Percentiles rank a stretch among this genome's conserved stretches.
Conservation (phyloP, 2,113 vertebrate species). For the Albula glossodonta region DNA sequence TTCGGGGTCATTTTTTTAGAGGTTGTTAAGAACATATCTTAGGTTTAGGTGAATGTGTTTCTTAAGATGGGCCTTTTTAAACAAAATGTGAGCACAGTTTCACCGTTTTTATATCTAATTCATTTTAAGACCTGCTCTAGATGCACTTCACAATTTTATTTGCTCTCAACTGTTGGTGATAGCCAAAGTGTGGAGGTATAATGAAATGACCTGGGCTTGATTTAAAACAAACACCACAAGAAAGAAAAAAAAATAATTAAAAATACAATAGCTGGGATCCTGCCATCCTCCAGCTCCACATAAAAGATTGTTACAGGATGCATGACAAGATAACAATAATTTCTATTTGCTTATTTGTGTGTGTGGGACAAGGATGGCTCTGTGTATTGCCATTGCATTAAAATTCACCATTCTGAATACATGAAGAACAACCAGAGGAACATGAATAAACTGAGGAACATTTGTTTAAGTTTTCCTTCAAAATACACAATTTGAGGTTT, state of each 20-base stretch:
- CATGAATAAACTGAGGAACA: background rate
- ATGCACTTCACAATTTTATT: too few species aligned
- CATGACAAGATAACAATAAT: background rate
- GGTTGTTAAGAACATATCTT: too few species aligned
- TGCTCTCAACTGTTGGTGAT: too few species aligned
- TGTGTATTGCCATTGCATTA: background rate
- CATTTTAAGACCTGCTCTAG: too few species aligned
- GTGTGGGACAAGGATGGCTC: background rate
- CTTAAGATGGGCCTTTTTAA: too few species aligned
- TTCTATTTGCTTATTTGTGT: background rate
- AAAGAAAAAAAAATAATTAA: background rate
- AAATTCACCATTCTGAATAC: background rate
- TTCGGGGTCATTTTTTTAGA: too few species aligned
- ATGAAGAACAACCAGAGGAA: background rate
- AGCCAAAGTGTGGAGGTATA: too few species aligned
- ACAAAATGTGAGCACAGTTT: too few species aligned
- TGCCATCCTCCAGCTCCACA: background rate
- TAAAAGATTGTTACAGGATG: background rate
- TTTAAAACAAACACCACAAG: too few species aligned
- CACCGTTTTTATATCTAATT: too few species aligned
- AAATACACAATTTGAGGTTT: background rate
- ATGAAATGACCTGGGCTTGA: too few species aligned
- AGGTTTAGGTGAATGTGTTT: too few species aligned
- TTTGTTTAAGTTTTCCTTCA: background rate
- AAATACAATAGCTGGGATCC: background rate